phyloP scores from a whole-genome alignment of 2,113 vertebrate genomes.

The Macrotis lagotis region DNA sequence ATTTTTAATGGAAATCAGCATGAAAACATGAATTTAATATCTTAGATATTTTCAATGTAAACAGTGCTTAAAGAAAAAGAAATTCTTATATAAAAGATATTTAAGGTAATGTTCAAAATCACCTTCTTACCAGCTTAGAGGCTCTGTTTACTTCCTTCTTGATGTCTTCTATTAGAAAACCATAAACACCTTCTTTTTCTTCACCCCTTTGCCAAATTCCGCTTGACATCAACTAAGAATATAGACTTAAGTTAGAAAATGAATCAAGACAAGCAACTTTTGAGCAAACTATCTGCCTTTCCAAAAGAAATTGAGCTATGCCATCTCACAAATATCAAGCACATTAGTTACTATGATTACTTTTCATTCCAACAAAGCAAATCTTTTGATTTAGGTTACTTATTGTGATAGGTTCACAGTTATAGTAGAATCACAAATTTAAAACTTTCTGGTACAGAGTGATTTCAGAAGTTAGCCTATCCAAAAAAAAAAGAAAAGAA shows the following conservation, averaged over 20 bases:
- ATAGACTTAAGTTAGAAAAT: constrained; percentile 70
- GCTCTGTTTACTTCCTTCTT: constrained; percentile 91
- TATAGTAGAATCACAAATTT: not conserved
- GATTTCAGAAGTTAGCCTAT: not conserved
- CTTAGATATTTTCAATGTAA: constrained; percentile 34
- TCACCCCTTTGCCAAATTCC: constrained; percentile 95
- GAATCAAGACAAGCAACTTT: constrained; percentile 55
- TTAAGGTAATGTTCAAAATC: constrained; percentile 18
- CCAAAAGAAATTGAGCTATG: constrained; percentile 10
- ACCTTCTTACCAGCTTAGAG: constrained; percentile 88
- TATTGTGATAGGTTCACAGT: not conserved
- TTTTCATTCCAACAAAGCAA: constrained; percentile 44
- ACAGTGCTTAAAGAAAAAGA: not conserved
- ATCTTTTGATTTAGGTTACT: not conserved
- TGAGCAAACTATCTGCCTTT: constrained; percentile 16
- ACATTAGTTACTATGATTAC: constrained; percentile 13
- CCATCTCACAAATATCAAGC: constrained; percentile 31
- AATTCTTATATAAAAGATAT: constrained; percentile 1
- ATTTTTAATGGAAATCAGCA: constrained; percentile 26
- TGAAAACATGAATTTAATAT: constrained; percentile 31
- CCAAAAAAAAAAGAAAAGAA: no score
- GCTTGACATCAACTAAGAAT: constrained; percentile 92
- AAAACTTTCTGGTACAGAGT: not conserved
- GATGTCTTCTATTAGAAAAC: constrained; percentile 94
- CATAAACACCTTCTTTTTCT: constrained; percentile 93